These are phyloP conservation scores for Pipra filicauda DNA, from an alignment of 2,113 vertebrate genomes.

Conservation along the genomic window DNA sequence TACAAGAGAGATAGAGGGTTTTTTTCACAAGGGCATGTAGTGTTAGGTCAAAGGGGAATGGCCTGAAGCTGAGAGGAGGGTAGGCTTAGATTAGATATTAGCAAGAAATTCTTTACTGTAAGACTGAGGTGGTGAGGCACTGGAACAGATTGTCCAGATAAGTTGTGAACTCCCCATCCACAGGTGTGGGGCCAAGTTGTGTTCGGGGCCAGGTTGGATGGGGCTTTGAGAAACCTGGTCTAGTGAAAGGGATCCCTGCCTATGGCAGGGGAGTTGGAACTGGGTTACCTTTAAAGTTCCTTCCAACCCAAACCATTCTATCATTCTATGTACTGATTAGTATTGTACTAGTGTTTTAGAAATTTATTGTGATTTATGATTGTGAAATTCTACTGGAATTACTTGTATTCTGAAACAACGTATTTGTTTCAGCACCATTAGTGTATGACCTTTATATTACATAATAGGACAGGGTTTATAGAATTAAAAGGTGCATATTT, in stretches of 20 bases:
- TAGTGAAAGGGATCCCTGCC: background rate
- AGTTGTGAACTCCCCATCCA: background rate
- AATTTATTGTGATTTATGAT: background rate
- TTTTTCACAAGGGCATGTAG: background rate
- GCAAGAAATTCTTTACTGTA: background rate
- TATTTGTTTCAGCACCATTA: background rate
- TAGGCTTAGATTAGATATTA: background rate
- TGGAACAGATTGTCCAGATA: background rate
- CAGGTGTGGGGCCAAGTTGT: too few relatives aligned
- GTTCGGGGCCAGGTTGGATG: background rate
- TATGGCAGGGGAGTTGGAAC: background rate
- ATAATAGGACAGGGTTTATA: background rate
- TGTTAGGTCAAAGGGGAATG: background rate
- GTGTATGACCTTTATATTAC: background rate
- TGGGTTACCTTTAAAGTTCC: background rate
- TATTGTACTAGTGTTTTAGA: background rate
- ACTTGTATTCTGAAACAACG: background rate
- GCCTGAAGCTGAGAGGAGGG: background rate
- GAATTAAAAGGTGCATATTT: background rate
- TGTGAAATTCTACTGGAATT: background rate
- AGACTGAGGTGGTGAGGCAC: background rate
- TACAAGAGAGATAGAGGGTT: background rate
- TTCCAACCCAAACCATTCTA: background rate
- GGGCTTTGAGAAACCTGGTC: background rate
- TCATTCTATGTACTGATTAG: background rate